Conservation (phyloP, 2,113 vertebrate species). For the Sylvilagus bachmani region DNA sequence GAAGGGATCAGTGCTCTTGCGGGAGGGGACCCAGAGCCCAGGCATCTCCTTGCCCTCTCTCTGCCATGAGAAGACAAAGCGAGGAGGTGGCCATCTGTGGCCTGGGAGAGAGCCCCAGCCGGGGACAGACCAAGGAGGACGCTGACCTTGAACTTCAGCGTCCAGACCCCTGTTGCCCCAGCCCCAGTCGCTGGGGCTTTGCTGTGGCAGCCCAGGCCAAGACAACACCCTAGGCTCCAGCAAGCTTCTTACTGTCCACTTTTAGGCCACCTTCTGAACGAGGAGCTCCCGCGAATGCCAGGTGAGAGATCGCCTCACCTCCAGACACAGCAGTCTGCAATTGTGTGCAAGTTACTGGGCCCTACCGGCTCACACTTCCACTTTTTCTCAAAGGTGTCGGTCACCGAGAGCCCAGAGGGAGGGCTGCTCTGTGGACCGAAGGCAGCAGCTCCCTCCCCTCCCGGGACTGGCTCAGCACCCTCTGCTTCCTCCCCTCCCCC, state of each 20-base stretch:
- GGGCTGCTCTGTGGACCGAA: background rate
- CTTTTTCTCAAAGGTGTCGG: background rate
- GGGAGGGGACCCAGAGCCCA: too few species aligned
- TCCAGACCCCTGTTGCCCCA: fast-evolving
- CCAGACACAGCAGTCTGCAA: background rate
- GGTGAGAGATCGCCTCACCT: background rate
- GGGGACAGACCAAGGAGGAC: too few species aligned
- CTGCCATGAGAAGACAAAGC: background rate
- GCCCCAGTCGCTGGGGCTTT: fast-evolving
- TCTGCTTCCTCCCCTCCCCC: too few species aligned
- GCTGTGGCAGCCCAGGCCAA: fast-evolving
- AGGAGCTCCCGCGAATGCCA: background rate
- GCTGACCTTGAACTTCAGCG: background rate
- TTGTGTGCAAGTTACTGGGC: background rate
- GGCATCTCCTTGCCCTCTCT: too few species aligned
- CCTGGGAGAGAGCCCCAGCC: background rate
- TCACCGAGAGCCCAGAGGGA: background rate
- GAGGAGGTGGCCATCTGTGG: fast-evolving
- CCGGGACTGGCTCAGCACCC: background rate
- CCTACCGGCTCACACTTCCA: background rate
- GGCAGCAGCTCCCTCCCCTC: too few species aligned
- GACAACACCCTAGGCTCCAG: background rate
- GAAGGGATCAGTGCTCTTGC: background rate
- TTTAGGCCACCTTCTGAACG: background rate
- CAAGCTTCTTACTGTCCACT: background rate